Evolutionary conservation across 2,113 vertebrate species (phyloP).

Genomic region (Cinclus mexicanus): DNA sequence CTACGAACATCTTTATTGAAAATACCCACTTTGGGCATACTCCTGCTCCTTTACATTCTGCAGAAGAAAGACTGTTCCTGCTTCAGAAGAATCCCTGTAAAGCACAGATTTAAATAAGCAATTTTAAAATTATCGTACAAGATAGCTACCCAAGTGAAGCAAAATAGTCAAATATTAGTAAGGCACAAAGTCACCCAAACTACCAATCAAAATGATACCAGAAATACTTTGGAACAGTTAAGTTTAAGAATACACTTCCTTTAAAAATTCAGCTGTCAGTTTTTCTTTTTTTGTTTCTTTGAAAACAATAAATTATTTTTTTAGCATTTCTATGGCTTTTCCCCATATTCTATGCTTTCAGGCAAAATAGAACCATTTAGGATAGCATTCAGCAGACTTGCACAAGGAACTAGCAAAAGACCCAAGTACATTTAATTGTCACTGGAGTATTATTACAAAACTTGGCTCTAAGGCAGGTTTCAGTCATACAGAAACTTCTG

Average conservation of each 20-base stretch:
- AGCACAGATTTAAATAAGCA: not conserved
- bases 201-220: not conserved
- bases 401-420: not conserved
- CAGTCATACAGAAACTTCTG: not conserved
- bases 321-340: not conserved
- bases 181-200: not conserved
- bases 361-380: not conserved
- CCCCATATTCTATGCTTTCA: not conserved
- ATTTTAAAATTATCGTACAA: not conserved
- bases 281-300: not conserved
- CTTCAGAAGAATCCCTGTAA: not conserved
- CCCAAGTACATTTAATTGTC: not conserved
- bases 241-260: not conserved
- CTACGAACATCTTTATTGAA: not conserved
- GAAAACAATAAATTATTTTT: not conserved
- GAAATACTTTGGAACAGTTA: not conserved
- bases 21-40: not conserved
- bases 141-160: not conserved
- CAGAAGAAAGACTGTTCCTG: not conserved
- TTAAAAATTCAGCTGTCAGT: not conserved
- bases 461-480: not conserved
- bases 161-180: not conserved
- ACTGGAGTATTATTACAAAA: not conserved
- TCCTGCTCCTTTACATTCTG: not conserved
- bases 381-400: not conserved